Conservation (phyloP, 2,888 invertebrate genomes). For the Lasioglossum calceatum region DNA sequence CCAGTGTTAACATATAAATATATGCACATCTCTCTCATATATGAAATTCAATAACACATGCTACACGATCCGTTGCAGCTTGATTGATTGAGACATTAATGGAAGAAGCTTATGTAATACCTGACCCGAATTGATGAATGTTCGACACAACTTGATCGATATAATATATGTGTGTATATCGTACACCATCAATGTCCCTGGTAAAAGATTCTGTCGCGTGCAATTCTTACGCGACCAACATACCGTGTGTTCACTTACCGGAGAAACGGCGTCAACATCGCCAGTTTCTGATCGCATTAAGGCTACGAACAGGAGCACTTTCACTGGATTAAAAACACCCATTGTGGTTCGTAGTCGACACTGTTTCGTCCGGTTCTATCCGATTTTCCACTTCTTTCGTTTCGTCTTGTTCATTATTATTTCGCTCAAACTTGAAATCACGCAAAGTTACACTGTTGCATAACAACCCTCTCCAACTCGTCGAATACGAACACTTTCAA, state of each 20-base stretch:
- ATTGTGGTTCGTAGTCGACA: slow-evolving; percentile 60
- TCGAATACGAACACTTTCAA: neutral
- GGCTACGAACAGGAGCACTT: slow-evolving; percentile 73
- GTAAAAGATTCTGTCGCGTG: slow-evolving; percentile 30
- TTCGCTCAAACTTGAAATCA: neutral
- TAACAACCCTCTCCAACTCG: neutral
- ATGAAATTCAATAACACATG: neutral
- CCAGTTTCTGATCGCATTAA: slow-evolving; percentile 62
- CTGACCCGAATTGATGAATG: slow-evolving; percentile 27
- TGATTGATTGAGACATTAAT: slow-evolving; percentile 39
- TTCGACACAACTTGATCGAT: slow-evolving; percentile 11
- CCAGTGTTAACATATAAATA: neutral
- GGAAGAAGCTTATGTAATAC: slow-evolving; percentile 25
- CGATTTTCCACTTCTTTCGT: slow-evolving; percentile 25
- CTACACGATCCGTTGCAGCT: neutral
- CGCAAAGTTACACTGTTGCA: neutral
- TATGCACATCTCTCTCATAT: neutral
- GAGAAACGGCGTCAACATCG: slow-evolving; percentile 63
- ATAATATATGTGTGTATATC: neutral
- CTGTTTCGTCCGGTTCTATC: slow-evolving; percentile 14
- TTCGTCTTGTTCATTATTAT: slow-evolving; percentile 19
- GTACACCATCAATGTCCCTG: slow-evolving; percentile 7
- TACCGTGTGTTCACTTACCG: slow-evolving; percentile 74
- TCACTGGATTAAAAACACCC: slow-evolving; percentile 73
- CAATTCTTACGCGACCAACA: slow-evolving; percentile 26